These are phyloP conservation scores for Cygnus olor DNA, from an alignment of 2,797 vertebrate genomes.

Conservation along the genomic window DNA sequence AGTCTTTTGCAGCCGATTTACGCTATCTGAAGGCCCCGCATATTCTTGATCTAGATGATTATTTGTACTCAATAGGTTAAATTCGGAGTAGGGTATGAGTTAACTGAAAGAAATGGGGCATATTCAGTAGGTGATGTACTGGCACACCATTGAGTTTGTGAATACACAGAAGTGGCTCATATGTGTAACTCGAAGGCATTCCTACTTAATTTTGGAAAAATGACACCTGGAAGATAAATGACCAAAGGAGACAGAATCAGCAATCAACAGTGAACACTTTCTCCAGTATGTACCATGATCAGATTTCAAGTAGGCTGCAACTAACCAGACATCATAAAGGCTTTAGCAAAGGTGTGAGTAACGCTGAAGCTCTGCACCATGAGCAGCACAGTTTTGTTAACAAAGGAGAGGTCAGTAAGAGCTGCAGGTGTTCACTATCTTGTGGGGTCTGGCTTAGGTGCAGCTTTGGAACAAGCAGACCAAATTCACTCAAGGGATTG, in stretches of 20 bases:
- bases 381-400: not conserved
- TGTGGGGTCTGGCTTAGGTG: not conserved
- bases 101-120: not conserved
- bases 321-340: not conserved
- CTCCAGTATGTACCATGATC: fast-evolving
- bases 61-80: not conserved
- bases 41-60: not conserved
- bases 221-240: not conserved
- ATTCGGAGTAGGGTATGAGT: not conserved
- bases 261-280: not conserved
- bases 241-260: not conserved
- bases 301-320: not conserved
- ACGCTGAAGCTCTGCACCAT: fast-evolving
- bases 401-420: not conserved
- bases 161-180: not conserved
- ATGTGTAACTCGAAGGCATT: not conserved
- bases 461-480: not conserved
- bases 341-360: not conserved
- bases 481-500: not conserved
- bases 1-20: not conserved
- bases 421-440: not conserved
- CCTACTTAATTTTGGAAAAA: not conserved
- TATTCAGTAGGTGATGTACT: not conserved
- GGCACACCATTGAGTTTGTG: not conserved
- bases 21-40: not conserved